Base-by-base conservation (phyloP, 2,888 invertebrate genomes). In the Masnerella sp. region DNA sequence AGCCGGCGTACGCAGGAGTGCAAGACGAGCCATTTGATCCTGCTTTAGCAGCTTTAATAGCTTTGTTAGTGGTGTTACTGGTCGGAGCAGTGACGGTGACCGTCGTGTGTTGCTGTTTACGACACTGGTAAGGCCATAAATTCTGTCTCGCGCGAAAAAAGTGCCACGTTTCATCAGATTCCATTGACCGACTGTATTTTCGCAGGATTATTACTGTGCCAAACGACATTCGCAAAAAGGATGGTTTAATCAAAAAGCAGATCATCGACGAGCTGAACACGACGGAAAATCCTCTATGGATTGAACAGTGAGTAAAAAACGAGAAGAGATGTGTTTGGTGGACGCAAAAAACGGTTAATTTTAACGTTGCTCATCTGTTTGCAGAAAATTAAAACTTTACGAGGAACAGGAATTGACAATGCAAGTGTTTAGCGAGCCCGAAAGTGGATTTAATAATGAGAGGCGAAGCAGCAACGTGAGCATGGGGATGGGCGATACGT, bases 341-440 rank as follows among this genome's bases (percentile, higher is more conserved):
- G 15, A 42, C 12, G 11, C 34, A 43, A 45, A 40, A 3, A 32
- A n/a, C 11, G 40, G 17, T 47, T 22, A 15, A 54, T 47, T 40
- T 18, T n/a, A 40, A 38, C 28, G 14, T 25, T 14, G 32, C 22
- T 20, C 38, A 8, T 32, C 12, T 34, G 43, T 47, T 72, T 78
- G 1, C 77, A 93, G 93, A 81, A 96, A 96, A 89, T 88, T 96
- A 18, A 92, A 96, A 84, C 91, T 96, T 0, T 96, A 96, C 79
- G 96, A 96, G 87, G 96, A 96, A 80, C 96, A 96, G 88, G 96
- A 96, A 88, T 89, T 96, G 61, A 96, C 96, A 22, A 96, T 96
- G 96, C 95, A 96, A 87, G 96, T 96, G 14, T 96, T 96, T 83
- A 93, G 93, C 77, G 94, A 94, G 83, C 92, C 93, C 8, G 93